Base-by-base conservation (phyloP, 2,113 vertebrate species). In the Limanda limanda region DNA sequence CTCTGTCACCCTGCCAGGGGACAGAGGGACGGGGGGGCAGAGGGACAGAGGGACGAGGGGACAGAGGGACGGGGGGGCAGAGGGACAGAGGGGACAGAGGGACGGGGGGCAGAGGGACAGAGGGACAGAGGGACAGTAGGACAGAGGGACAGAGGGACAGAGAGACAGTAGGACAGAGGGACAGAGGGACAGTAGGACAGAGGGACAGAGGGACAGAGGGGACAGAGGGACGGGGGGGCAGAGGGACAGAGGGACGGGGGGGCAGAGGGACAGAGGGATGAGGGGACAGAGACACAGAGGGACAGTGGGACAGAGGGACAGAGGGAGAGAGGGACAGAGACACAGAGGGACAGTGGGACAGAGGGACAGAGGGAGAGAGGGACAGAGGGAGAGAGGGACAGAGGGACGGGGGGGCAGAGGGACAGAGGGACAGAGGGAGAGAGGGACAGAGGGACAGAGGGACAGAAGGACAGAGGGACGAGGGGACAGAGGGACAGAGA, bases 1-100 rank as follows among this genome's bases (percentile, higher is more conserved):
- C 1, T 93, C 83, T 0, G 93, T 95, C 74, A 95, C 91, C 79
- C 95, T 96, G 90, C n/a, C n/a, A n/a, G n/a, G 27, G 27, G 27
- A 31, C 27, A 5, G 4, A 31, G 27, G 27, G 27, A 31, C 27
- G 57, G 59, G 42, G 54, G 81, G 58, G 77, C 79, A 4, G 40
- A 6, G 27, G 27, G 27, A 31, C 27, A 5, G 27, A 6, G 27
- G 27, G 27, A 31, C 27, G 5, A 5, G 6, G 27, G 27, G 27
- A 31, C 27, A 5, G 27, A 31, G 27, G 27, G 27, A 31, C 27
- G 57, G 59, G 42, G 54, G 81, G 58, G 77, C 79, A 4, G 40
- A 6, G 27, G 27, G 27, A 31, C 27, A 5, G 6, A 7, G n/a
- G 31, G 31, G 31, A 31, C 31, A 3, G 27, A 31, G 27, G 27